phyloP scores from a whole-genome alignment of 2,888 invertebrate genomes.

The Ectemnius continuus region DNA sequence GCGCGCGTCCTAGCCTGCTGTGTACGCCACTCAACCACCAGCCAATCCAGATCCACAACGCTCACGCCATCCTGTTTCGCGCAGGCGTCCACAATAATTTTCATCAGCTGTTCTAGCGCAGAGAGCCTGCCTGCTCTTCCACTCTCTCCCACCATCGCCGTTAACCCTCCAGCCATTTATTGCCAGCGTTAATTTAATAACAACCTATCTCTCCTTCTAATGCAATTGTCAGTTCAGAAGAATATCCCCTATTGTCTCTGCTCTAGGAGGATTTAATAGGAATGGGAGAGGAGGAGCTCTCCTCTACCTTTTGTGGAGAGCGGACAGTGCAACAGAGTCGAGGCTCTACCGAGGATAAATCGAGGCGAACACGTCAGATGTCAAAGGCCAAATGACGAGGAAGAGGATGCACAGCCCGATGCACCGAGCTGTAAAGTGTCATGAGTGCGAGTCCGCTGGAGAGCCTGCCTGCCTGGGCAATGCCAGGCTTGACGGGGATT shows the following conservation, averaged over 20 bases:
- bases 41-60: conserved; percentile 39
- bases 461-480: conserved; percentile 37
- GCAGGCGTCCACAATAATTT: conserved; percentile 35
- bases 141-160: not conserved
- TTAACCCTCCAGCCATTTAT: no score
- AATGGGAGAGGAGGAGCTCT: no score
- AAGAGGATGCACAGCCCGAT: not conserved
- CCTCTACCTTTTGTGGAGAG: not conserved
- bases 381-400: conserved; percentile 2
- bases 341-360: not conserved
- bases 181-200: no score
- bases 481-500: conserved; percentile 45
- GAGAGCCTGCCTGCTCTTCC: not conserved
- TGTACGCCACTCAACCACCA: conserved; percentile 7
- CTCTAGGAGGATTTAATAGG: no score
- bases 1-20: conserved; percentile 50
- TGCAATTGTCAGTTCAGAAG: no score
- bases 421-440: conserved; percentile 14
- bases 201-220: no score
- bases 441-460: not conserved
- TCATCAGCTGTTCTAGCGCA: conserved; percentile 25
- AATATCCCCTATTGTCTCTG: not conserved
- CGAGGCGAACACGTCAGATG: not conserved
- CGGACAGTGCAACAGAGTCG: not conserved
- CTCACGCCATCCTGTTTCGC: conserved; percentile 1